Percentiles rank a stretch among this genome's conserved stretches.
Conservation (phyloP, 1,140 invertebrate genomes). For the Melanaphis sacchari region DNA sequence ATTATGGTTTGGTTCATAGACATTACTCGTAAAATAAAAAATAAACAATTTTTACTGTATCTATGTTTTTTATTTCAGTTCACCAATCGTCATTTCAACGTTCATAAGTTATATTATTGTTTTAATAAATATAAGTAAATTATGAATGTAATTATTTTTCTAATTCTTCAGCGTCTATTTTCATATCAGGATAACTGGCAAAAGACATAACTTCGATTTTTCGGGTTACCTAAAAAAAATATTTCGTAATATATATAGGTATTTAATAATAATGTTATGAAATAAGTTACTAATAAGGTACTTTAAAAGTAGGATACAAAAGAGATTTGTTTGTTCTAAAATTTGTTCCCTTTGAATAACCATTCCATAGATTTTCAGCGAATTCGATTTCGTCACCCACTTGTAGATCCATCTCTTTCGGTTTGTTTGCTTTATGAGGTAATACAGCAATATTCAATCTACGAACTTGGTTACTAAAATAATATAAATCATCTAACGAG, state of each 20-base stretch:
- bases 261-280: background rate
- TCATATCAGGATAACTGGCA: conserved; percentile 69
- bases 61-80: background rate
- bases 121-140: background rate
- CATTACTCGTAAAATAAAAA: no score
- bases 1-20: no score
- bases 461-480: background rate
- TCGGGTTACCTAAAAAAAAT: conserved; percentile 67
- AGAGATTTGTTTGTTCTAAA: background rate
- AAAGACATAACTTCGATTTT: conserved; percentile 72
- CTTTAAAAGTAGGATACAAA: conserved; percentile 8
- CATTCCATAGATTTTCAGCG: background rate
- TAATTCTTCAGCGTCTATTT: conserved; percentile 54
- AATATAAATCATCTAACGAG: background rate
- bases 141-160: background rate
- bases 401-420: background rate
- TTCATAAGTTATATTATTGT: background rate
- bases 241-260: background rate
- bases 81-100: background rate
- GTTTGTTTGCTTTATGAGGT: background rate
- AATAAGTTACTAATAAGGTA: background rate
- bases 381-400: background rate
- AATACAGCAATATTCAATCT: background rate
- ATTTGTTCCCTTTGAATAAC: background rate
- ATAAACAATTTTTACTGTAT: background rate